Evolutionary conservation across 2,797 vertebrate species (phyloP).

Genomic region (Tangara arthus): DNA sequence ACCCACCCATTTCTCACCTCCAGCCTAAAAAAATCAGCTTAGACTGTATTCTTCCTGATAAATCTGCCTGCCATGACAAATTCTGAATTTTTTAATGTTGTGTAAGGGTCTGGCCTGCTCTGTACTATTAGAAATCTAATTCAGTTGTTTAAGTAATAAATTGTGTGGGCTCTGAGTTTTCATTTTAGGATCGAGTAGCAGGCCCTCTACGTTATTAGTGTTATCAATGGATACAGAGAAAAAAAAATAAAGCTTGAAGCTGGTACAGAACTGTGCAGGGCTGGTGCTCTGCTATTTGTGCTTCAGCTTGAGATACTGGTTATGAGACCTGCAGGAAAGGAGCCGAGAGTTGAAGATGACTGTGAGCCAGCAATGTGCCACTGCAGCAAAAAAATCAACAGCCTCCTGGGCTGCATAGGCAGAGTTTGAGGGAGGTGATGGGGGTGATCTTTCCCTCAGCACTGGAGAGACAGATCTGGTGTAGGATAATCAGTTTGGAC

Average conservation of each 20-base stretch:
- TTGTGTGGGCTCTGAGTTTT: neutral
- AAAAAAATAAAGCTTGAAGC: neutral
- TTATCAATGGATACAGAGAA: neutral
- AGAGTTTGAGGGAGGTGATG: neutral
- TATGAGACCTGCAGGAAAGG: neutral
- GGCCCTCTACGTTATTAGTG: neutral
- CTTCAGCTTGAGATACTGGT: neutral
- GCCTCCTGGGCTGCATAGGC: neutral
- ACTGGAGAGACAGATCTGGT: neutral
- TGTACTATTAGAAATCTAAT: neutral
- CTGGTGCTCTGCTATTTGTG: neutral
- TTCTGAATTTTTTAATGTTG: neutral
- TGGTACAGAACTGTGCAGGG: neutral
- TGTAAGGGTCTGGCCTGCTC: neutral
- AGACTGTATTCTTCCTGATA: neutral
- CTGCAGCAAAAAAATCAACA: neutral
- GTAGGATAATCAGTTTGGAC: neutral
- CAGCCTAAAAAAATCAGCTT: neutral
- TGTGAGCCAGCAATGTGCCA: neutral
- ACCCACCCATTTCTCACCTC: neutral
- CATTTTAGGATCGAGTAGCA: neutral
- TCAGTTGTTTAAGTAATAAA: neutral
- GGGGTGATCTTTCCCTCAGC: neutral
- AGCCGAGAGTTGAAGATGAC: neutral
- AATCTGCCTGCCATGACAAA: neutral